Conservation (phyloP, 1,140 invertebrate genomes). For the Ephestia elutella region DNA sequence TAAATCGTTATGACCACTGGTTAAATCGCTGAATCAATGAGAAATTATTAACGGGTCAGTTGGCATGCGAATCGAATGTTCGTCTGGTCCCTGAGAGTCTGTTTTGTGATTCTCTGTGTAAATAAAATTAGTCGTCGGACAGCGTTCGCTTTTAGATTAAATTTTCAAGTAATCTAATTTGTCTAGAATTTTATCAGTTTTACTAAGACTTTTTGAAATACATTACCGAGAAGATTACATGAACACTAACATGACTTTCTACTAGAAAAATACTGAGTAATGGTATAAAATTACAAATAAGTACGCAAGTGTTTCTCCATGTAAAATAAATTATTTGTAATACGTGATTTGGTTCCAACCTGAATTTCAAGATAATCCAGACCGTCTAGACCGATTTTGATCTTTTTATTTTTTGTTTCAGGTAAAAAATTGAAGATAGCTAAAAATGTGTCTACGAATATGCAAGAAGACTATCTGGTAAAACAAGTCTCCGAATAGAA, state of each 20-base stretch:
- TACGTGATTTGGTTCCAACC: no score
- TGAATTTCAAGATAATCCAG: no score
- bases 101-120: background rate
- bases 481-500: background rate
- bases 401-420: background rate
- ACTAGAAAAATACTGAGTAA: no score
- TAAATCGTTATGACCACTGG: background rate
- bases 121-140: background rate
- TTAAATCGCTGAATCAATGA: background rate
- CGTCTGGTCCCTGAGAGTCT: background rate
- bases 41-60: background rate
- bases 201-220: background rate
- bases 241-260: no score
- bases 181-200: no score
- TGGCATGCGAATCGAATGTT: background rate
- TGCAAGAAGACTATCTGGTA: background rate
- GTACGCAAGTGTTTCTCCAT: no score
- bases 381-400: no score
- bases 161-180: background rate
- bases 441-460: background rate
- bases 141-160: background rate
- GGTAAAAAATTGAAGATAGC: no score
- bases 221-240: background rate
- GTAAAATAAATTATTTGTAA: no score
- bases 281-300: no score